Evolutionary conservation across 1,140 invertebrate species (phyloP).

Genomic region (Hesperophylax magnus): DNA sequence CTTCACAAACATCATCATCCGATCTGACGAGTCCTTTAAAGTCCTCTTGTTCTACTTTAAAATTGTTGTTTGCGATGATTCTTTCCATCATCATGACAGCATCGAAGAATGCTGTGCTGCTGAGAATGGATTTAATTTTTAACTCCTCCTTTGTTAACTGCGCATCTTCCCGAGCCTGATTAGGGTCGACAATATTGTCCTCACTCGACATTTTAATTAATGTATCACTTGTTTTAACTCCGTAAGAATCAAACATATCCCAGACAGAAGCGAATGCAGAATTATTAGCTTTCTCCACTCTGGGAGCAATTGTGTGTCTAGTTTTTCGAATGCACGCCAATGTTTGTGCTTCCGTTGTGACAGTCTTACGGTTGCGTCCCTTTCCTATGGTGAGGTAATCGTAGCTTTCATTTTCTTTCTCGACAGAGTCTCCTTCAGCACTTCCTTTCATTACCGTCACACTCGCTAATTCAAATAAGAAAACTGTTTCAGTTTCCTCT

Average conservation of each 20-base stretch:
- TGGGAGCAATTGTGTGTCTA: conserved; percentile 72
- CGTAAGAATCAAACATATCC: conserved; percentile 80
- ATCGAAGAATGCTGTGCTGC: conserved; percentile 68
- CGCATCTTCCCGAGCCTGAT: not conserved
- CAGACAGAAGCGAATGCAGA: conserved; percentile 79
- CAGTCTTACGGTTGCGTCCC: conserved; percentile 75
- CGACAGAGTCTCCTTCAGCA: conserved; percentile 70
- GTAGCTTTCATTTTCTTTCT: conserved; percentile 77
- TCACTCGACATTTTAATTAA: not conserved
- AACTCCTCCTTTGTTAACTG: conserved; percentile 4
- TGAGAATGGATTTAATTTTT: not conserved
- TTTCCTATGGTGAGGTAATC: conserved; percentile 75
- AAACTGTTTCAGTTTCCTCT: conserved; percentile 76
- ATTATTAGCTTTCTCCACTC: conserved; percentile 70
- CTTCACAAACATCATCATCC: not conserved
- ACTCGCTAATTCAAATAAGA: conserved; percentile 76
- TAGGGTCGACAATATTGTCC: not conserved
- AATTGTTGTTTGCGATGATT: conserved; percentile 78
- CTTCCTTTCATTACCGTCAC: conserved; percentile 74
- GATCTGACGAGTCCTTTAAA: conserved; percentile 70
- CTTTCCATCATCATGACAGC: conserved; percentile 76
- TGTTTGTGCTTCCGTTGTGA: conserved; percentile 78
- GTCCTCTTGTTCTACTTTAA: conserved; percentile 74
- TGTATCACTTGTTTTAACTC: conserved; percentile 43
- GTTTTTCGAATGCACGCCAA: conserved; percentile 72